Conservation (phyloP, 2,888 invertebrate genomes). For the Phortica okadai region DNA sequence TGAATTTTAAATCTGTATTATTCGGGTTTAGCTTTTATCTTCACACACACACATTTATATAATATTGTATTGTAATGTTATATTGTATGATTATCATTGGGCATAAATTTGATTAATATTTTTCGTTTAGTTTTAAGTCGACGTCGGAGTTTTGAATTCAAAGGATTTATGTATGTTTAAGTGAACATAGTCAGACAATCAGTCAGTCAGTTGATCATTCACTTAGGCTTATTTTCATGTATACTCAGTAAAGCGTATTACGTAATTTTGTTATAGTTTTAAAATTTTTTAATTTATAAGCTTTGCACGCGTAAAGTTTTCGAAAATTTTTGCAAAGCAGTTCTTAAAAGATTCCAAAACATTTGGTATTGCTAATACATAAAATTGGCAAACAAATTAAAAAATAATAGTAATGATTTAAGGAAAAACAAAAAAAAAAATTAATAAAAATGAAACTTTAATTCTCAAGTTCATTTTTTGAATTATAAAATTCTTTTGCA, state of each 20-base stretch:
- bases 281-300: no score
- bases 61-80: neutral
- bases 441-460: neutral
- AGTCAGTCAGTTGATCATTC: neutral
- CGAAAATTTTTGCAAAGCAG: neutral
- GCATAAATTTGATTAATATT: neutral
- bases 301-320: neutral
- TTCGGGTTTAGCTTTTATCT: neutral
- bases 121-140: neutral
- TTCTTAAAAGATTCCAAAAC: no score
- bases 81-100: neutral
- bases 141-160: neutral
- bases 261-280: neutral
- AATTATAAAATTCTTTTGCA: neutral
- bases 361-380: no score
- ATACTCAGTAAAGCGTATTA: neutral
- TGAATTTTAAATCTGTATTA: conserved; percentile 15
- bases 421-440: neutral
- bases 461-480: neutral
- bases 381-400: no score
- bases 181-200: neutral
- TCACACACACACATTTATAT: neutral
- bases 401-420: no score
- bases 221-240: neutral
- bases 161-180: neutral